phyloP scores from a whole-genome alignment of 1,140 invertebrate genomes.

The Polypedilum pembai region DNA sequence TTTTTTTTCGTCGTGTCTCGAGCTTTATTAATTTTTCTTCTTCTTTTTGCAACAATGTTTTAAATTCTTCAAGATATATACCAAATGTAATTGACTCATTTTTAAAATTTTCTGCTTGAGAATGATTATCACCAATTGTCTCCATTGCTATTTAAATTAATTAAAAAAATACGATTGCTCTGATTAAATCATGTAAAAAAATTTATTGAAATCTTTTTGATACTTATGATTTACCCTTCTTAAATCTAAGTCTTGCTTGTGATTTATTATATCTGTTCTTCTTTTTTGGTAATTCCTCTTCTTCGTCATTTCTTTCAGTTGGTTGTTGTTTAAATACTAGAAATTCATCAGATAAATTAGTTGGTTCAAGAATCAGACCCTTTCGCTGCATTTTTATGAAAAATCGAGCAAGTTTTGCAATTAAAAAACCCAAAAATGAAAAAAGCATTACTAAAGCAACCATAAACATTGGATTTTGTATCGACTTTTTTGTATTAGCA shows the following conservation, averaged over 20 bases:
- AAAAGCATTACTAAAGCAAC: neutral
- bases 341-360: neutral
- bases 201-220: too few relatives aligned
- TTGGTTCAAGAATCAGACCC: neutral
- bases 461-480: neutral
- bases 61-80: neutral
- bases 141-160: too few relatives aligned
- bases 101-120: too few relatives aligned
- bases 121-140: too few relatives aligned
- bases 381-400: neutral
- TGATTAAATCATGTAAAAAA: too few relatives aligned
- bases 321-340: neutral
- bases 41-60: neutral
- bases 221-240: constrained; percentile 18
- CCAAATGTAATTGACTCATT: too few relatives aligned
- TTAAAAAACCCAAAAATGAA: neutral
- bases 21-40: neutral
- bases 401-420: neutral
- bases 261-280: neutral
- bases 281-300: neutral
- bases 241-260: constrained; percentile 4
- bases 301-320: neutral
- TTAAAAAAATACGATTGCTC: too few relatives aligned
- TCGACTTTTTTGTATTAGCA: neutral
- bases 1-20: neutral